Evolutionary conservation across 2,797 vertebrate species (phyloP), one percentile per base, ranked within the genome.

Genomic region (Passerculus sandwichensis): DNA sequence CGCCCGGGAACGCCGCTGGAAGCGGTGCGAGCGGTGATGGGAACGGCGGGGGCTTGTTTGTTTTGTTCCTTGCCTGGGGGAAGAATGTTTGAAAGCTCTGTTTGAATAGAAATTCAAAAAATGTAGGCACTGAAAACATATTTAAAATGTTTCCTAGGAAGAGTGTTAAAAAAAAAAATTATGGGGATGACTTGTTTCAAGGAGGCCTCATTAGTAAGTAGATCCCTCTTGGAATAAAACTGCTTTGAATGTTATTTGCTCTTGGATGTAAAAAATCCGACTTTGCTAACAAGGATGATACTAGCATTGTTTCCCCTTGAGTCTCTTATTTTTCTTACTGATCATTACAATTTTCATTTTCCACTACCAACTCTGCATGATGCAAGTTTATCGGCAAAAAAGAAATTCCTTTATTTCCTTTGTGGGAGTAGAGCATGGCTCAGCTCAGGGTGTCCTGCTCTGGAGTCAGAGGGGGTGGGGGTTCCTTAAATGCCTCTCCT

Each of bases 171-270:
- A 95, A 94, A 96, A 94, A 97, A 97, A 97, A 90, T 96, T 97
- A 97, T 97, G 97, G 97, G 97, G 86, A 97, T 97, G 96, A 97
- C 96, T 96, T 97, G 97, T 97, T 97, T 97, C 96, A 97, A 97
- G 96, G 97, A 97, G 85, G 96, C 96, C 88, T 96, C 95, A 95
- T 97, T 96, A 97, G 97, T 94, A 97, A 96, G 96, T 96, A 96
- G 95, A 97, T 91, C 61, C 91, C 51, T 93, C 88, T 97, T 83
- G 92, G 91, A 96, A 96, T 97, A 47, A 94, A 96, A 89, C 88
- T 95, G 77, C 96, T 97, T 96, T 91, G 96, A 97, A 97, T 97
- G 95, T 96, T 94, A 93, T 54, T 94, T 89, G 83, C 96, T 96
- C 94, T 82, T 92, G 89, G 93, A 97, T 97, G 92, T 94, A 53